Evolutionary conservation across 2,888 invertebrate species (phyloP), one percentile per base, ranked within the genome.

Genomic region (Diplazon laetatorius): DNA sequence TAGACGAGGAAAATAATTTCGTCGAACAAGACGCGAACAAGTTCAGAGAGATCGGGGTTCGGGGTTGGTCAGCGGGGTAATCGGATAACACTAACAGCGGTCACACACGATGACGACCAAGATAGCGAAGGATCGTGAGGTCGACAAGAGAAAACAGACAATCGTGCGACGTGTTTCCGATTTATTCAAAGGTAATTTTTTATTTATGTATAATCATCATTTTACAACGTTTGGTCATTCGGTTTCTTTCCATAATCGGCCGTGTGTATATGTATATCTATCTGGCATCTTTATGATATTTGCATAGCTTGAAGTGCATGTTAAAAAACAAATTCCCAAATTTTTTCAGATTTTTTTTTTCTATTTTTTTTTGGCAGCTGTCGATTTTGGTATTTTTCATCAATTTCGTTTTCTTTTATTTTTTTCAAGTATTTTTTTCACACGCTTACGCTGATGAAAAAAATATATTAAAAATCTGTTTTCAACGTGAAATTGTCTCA

Each of bases 91-190:
- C n/a, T n/a, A n/a, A 6, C 30, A 75, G 39, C 57, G 30, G 44
- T 30, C 42, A 76, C 42, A 76, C 42, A 76, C 69, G n/a, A 85
- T 84, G 85, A 78, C 80, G 18, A 66, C 77, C 44, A 39, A 80
- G 22, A 83, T 70, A 60, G 82, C 82, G 66, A 80, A 86, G 35
- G 83, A 87, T 44, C 75, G 83, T 25, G 81, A 81, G 42, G 74
- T 80, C 20, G 55, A 86, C 30, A 82, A 84, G 63, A 84, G 85
- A 57, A 86, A 87, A 66, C 84, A 84, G 46, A 90, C 89, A 18
- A 82, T 90, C 22, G 90, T 84, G 1, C 84, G 90, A 80, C 87
- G 90, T 59, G 88, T 90, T 60, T 89, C 90, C 73, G 87, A 89
- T 72, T 85, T 89, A 85, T 86, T 91, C 57, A 90, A 86, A 86